Base-by-base conservation (phyloP, 2,888 invertebrate genomes). In the Ellobium chinense region DNA sequence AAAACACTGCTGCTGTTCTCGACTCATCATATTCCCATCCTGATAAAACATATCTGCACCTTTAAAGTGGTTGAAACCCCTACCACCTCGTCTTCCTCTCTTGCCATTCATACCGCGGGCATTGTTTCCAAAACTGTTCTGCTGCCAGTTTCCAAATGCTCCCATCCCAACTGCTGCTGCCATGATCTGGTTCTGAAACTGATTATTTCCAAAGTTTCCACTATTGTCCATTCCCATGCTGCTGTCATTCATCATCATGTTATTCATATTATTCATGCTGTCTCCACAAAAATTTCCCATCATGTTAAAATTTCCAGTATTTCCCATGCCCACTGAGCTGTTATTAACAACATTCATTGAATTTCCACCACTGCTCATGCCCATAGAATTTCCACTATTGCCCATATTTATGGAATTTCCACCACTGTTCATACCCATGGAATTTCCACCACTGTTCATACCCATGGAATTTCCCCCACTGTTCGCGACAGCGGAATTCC, bases 101-200 rank as follows among this genome's bases (percentile, higher is more conserved):
- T 36, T 65, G 14, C 29, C 34, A 54, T 34, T 31, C 4, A 54
- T 65, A 31, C 46, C 75, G 65, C n/a, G 27, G 9, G 9, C 21
- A 34, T 36, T 31, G 14, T 62, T 73, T 37, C 29, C 73, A 73
- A 2, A 29, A 18, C 5, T 14, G 62, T 37, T 46, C 18, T 37
- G 27, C 21, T 65, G 54, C 63, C 65, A 75, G 34, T 21, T 46
- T 39, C 37, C 46, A 27, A 63, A n/a, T 31, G 46, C 14, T 24
- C 75, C 75, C n/a, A 65, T 39, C 31, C 63, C 74, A 12, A 31
- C 74, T 34, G 36, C 56, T 29, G 75, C 31, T 65, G 75, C 46
- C 62, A 74, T 62, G 21, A 74, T n/a, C 7, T 62, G 73, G 14
- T 60, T 62, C 60, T 62, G 60, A 60, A 74, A 74, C 5, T 74